Conservation (phyloP, 1,140 invertebrate genomes). For the Anastrepha obliqua region DNA sequence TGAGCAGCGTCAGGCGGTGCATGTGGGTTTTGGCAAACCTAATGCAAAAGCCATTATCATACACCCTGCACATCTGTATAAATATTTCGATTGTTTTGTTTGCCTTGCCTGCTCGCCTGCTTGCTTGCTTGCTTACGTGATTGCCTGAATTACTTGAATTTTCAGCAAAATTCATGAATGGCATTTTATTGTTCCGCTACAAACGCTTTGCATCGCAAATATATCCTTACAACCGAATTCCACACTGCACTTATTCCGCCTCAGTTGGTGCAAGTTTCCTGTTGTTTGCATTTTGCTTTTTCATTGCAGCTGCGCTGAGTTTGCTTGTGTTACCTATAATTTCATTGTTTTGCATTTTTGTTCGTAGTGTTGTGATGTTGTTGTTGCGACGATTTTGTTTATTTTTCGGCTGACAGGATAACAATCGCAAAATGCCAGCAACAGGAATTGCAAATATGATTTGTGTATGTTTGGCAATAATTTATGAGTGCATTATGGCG, state of each 20-base stretch:
- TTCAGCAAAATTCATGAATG: constrained; percentile 39
- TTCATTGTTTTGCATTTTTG: constrained; percentile 39
- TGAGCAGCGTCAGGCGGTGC: no score
- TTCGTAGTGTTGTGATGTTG: not conserved
- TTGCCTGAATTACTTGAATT: constrained; percentile 45
- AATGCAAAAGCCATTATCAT: no score
- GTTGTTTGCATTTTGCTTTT: constrained; percentile 15
- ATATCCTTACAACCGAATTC: not conserved
- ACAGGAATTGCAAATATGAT: constrained; percentile 51
- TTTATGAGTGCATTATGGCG: constrained; percentile 43
- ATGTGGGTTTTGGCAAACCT: no score
- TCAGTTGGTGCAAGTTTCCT: constrained; percentile 15
- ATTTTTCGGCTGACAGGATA: constrained; percentile 49
- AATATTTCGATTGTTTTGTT: not conserved
- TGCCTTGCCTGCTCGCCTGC: not conserved
- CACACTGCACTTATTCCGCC: not conserved
- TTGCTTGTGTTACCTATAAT: not conserved
- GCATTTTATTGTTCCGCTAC: constrained; percentile 39
- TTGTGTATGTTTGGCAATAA: constrained; percentile 45
- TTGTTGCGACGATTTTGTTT: constrained; percentile 5
- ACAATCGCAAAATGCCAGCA: constrained; percentile 49
- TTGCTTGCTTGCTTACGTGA: constrained; percentile 8
- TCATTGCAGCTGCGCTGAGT: not conserved
- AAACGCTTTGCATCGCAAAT: constrained; percentile 7
- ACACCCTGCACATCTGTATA: not conserved